These are phyloP conservation scores for Antedon mediterranea DNA, from an alignment of 53 echinoderm and acorn worm species.

Conservation along the genomic window DNA sequence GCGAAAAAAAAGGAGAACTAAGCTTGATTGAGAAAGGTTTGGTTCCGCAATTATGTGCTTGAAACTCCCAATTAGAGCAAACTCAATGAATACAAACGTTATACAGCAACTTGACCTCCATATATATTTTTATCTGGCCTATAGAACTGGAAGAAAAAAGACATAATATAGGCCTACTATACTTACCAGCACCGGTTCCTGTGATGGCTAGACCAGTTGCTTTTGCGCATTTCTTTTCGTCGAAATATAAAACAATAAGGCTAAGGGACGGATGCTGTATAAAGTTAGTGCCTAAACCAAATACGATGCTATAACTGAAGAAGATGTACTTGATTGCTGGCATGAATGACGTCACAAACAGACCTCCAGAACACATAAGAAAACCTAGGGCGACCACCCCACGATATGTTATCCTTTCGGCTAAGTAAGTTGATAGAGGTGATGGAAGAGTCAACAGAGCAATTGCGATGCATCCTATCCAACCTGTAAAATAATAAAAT, in stretches of 20 bases:
- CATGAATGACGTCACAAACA: conserved; percentile 67
- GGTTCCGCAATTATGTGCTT: too few relatives aligned
- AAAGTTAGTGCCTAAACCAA: conserved; percentile 75
- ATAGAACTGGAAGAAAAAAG: too few relatives aligned
- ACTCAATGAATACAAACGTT: too few relatives aligned
- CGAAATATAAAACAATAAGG: conserved; percentile 75
- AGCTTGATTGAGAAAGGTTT: too few relatives aligned
- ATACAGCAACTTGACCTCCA: too few relatives aligned
- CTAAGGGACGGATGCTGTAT: conserved; percentile 61
- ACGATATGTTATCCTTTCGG: conserved; percentile 48
- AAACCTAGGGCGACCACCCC: conserved; percentile 46
- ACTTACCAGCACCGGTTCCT: conserved; percentile 70
- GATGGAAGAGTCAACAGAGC: conserved; percentile 69
- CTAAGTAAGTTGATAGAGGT: conserved; percentile 49
- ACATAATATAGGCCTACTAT: too few relatives aligned
- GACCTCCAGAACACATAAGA: conserved; percentile 48
- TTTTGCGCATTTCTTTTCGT: conserved; percentile 65
- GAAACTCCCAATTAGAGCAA: too few relatives aligned
- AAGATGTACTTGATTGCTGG: conserved; percentile 56
- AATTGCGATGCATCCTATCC: conserved; percentile 91
- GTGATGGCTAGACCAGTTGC: conserved; percentile 65
- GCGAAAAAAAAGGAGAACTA: too few relatives aligned
- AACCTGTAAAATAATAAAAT: conserved; percentile 27
- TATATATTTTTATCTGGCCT: too few relatives aligned
- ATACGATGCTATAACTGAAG: conserved; percentile 75